Conservation (phyloP, 2,888 invertebrate genomes). For the Microdon myrmicae region DNA sequence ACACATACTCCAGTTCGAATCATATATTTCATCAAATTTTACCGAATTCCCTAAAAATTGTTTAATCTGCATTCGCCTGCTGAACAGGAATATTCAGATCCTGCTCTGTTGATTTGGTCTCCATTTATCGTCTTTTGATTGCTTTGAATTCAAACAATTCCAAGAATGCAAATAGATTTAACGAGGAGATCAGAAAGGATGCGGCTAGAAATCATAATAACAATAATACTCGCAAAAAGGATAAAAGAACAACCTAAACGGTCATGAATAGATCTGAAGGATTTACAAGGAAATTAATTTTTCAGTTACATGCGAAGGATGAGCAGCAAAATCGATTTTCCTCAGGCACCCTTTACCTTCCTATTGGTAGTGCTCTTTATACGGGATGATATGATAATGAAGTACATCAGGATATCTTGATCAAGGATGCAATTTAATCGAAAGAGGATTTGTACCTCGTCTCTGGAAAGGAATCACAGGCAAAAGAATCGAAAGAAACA, state of each 20-base stretch:
- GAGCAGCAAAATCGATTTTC: slow-evolving; percentile 36
- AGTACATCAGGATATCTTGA: slow-evolving; percentile 19
- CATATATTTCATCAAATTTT: too few relatives aligned
- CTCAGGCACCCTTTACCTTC: slow-evolving; percentile 49
- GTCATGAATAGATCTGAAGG: slow-evolving; percentile 12
- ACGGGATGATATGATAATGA: slow-evolving; percentile 41
- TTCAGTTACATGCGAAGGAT: slow-evolving; percentile 5
- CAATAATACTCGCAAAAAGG: slow-evolving; percentile 30
- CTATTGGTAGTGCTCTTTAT: slow-evolving; percentile 43
- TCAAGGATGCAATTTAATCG: slow-evolving; percentile 47
- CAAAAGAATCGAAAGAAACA: slow-evolving; percentile 6
- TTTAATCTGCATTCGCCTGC: too few relatives aligned
- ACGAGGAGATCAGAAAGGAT: slow-evolving; percentile 42
- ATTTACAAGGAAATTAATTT: slow-evolving; percentile 46
- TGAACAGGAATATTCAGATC: too few relatives aligned
- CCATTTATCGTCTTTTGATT: too few relatives aligned
- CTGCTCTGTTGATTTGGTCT: too few relatives aligned
- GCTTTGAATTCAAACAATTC: slow-evolving; percentile 36
- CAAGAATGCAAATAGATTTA: slow-evolving; percentile 51
- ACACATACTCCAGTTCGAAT: too few relatives aligned
- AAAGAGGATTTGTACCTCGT: slow-evolving; percentile 46
- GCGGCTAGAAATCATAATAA: slow-evolving; percentile 33
- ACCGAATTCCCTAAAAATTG: too few relatives aligned
- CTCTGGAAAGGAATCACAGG: neutral
- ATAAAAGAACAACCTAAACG: neutral